Base-by-base conservation (phyloP, 1,140 invertebrate species). In the Drosophila paulistorum region DNA sequence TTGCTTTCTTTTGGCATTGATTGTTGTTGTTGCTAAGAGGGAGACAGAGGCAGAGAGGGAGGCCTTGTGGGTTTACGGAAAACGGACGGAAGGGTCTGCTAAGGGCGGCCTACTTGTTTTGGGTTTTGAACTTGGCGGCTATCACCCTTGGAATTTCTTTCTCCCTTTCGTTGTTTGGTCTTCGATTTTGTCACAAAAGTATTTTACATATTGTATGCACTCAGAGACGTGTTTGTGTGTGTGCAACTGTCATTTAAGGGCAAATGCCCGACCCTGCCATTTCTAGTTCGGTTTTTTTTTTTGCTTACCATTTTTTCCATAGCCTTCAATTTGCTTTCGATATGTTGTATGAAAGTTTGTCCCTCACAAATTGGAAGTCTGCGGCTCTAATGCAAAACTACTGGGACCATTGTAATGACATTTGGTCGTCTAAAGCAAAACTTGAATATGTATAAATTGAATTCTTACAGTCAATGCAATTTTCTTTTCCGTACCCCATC, bases 381-480 rank as follows among this genome's bases (percentile, higher is more conserved):
- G 76, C 65, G 73, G 65, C 68, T 71, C 60, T 74, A 70, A 74
- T 74, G 59, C 61, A 59, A 62, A 65, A 68, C 73, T 62, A 45
- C 57, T 65, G 76, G 73, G 69, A 79, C 68, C 17, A 68, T 66
- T 68, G 73, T 62, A 76, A 72, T 68, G 35, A 68, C 73, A 76
- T 76, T 48, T 48, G 45, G 45, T 48, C 45, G 17, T 48, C 20
- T 48, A 17, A 51, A 51, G 45, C 17, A 51, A 51, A 51, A 51
- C 17, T 51, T 23, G 17, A 51, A 51, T 51, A 51, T 51, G 45
- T 51, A 23, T 51, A 51, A 51, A 51, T 51, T 51, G 45, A 20
- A 51, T 51, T 23, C 10, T 51, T 23, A 51, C 17, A 51, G 45
- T 51, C 45, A 51, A 51, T 51, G 17, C 45, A 20, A 74, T 77